These are phyloP conservation scores for Clinocottus analis DNA, from an alignment of 2,113 vertebrate genomes.

Conservation along the genomic window DNA sequence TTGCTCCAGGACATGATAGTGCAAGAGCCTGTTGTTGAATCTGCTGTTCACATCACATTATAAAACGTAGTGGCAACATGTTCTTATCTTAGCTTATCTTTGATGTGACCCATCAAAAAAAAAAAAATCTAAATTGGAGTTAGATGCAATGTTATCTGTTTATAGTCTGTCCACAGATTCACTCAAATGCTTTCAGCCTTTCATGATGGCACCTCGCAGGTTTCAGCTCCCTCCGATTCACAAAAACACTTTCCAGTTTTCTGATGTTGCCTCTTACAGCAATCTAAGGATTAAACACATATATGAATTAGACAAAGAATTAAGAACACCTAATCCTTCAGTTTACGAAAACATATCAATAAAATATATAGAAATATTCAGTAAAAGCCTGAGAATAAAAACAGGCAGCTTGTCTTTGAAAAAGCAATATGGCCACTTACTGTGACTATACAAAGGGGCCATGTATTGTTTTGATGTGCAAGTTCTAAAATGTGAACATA, in stretches of 20 bases:
- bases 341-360: too few species aligned
- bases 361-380: neutral
- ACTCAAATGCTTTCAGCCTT: neutral
- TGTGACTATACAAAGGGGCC: neutral
- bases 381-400: neutral
- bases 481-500: neutral
- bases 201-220: neutral
- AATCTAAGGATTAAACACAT: neutral
- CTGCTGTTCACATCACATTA: conserved; percentile 11
- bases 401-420: neutral
- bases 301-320: too few species aligned
- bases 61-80: neutral
- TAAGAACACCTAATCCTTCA: too few species aligned
- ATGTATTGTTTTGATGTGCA: neutral
- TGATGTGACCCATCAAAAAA: neutral
- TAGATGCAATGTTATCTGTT: neutral
- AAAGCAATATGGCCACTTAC: neutral
- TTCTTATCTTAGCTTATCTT: neutral
- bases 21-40: conserved; percentile 29
- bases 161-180: neutral
- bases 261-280: neutral
- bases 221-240: neutral
- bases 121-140: neutral
- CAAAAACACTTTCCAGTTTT: neutral
- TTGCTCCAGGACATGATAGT: conserved; percentile 43